These are phyloP conservation scores for Phyllostomus hastatus DNA, from an alignment of 2,113 vertebrate species.

Conservation along the genomic window DNA sequence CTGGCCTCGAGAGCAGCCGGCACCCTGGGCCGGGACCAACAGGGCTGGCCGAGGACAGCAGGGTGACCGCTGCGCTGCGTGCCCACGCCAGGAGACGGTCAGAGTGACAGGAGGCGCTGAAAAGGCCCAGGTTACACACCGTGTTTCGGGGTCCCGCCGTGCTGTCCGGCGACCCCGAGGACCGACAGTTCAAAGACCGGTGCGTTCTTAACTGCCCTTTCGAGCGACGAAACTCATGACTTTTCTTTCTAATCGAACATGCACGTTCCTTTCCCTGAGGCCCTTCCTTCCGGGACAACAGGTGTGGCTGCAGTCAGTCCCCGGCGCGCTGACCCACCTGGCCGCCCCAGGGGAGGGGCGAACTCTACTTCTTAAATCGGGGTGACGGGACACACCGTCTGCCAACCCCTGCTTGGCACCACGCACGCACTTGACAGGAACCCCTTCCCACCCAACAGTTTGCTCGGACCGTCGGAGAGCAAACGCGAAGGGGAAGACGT, in stretches of 20 bases:
- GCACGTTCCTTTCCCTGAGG: not conserved
- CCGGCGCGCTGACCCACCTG: not conserved
- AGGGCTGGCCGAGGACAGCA: rapidly evolving
- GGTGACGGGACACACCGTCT: not conserved
- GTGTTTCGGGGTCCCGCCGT: not conserved
- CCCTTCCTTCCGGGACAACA: not conserved
- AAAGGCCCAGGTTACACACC: not conserved
- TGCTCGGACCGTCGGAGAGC: not conserved
- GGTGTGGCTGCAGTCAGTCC: too few species aligned
- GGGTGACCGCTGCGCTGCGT: not conserved
- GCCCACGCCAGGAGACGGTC: not conserved
- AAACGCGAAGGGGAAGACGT: conserved; percentile 53
- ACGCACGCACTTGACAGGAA: not conserved
- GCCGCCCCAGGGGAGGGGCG: not conserved
- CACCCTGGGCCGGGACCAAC: not conserved
- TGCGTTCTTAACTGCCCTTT: not conserved
- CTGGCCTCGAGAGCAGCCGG: rapidly evolving
- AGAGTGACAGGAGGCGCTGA: not conserved
- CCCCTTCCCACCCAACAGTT: not conserved
- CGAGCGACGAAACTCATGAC: not conserved
- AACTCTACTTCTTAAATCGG: not conserved
- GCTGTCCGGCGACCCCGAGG: not conserved
- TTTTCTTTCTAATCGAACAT: not conserved
- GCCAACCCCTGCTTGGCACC: not conserved
- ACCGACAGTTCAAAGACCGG: not conserved